These are phyloP conservation scores for fruit fly (Drosophila melanogaster) DNA, from an alignment of 1,140 invertebrate genomes.

Conservation along the genomic window DNA sequence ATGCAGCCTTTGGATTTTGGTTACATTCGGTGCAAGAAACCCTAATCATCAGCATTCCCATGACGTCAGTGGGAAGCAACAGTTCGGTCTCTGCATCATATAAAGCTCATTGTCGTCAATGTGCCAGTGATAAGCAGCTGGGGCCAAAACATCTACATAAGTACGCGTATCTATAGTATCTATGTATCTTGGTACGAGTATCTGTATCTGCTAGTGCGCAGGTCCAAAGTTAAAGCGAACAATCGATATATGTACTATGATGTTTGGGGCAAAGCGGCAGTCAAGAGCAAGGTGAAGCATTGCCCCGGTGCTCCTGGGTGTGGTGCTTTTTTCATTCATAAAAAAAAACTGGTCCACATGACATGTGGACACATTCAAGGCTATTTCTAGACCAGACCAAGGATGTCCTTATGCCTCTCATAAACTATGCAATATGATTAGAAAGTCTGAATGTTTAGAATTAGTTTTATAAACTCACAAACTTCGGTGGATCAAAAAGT, in stretches of 20 bases:
- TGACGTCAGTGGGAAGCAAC: slow-evolving; percentile 58
- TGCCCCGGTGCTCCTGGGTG: slow-evolving; percentile 42
- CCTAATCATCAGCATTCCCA: slow-evolving; percentile 10
- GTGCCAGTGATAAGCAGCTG: slow-evolving; percentile 62
- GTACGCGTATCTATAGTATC: neutral
- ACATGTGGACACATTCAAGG: slow-evolving; percentile 56
- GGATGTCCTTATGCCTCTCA: neutral
- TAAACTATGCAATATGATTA: too few relatives aligned
- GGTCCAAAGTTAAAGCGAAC: slow-evolving; percentile 40
- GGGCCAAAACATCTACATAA: neutral
- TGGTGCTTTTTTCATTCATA: slow-evolving; percentile 76
- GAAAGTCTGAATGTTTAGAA: too few relatives aligned
- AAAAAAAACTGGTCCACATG: slow-evolving; percentile 46
- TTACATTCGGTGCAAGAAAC: neutral
- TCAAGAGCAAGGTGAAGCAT: slow-evolving; percentile 82
- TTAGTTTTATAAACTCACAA: too few relatives aligned
- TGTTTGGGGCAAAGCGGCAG: slow-evolving; percentile 65
- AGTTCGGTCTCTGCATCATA: slow-evolving; percentile 41
- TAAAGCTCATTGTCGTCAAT: slow-evolving; percentile 62
- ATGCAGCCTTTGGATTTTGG: slow-evolving; percentile 1
- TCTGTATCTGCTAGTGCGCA: slow-evolving; percentile 54
- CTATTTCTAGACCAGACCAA: slow-evolving; percentile 72
- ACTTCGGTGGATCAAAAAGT: too few relatives aligned
- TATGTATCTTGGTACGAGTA: neutral
- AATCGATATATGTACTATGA: slow-evolving; percentile 74